Base-by-base conservation (phyloP, 1,140 invertebrate species). In the Polypedilum vanderplanki region DNA sequence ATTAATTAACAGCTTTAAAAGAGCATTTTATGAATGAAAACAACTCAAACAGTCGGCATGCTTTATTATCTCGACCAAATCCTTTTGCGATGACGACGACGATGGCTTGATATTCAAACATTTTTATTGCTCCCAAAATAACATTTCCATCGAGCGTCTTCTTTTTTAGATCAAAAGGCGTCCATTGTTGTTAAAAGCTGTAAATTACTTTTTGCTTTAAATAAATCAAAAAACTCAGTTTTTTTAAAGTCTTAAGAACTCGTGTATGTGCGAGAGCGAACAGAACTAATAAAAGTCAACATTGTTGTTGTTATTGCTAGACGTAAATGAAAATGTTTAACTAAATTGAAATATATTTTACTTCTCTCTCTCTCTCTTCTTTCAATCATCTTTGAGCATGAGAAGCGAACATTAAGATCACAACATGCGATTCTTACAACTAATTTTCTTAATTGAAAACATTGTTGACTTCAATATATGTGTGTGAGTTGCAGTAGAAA, bases 1-100 rank as follows among this genome's bases (percentile, higher is more conserved):
- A 57, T 57, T 57, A 57, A 57, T 57, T 57, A 57, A 57, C 46
- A 57, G 46, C 46, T 57, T 57, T 57, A n/a, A 57, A 57, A 57
- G 46, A 12, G n/a, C 12, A 57, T 57, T 57, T 57, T 57, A 57
- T 57, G 46, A 57, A 57, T 57, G 46, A 57, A 57, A 57, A 57
- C n/a, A 57, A 57, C 46, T 57, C 46, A 57, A 57, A 57, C 10
- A 57, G 46, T 57, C 46, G 46, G 46, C 46, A 57, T 57, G 9
- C 46, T 57, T 57, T 57, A 57, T 57, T n/a, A 57, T 57, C 46
- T 57, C 46, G 10, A 57, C 46, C 10, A 57, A 57, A 57, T 57
- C 46, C 46, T 57, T 57, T 57, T 57, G 46, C n/a, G 46, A 46
- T 8, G 41, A 46, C 41, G 2, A 57, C 12, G 46, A 57, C 3